These are phyloP conservation scores for Urechis unicinctus DNA, from an alignment of 2,888 invertebrate genomes.

Conservation along the genomic window DNA sequence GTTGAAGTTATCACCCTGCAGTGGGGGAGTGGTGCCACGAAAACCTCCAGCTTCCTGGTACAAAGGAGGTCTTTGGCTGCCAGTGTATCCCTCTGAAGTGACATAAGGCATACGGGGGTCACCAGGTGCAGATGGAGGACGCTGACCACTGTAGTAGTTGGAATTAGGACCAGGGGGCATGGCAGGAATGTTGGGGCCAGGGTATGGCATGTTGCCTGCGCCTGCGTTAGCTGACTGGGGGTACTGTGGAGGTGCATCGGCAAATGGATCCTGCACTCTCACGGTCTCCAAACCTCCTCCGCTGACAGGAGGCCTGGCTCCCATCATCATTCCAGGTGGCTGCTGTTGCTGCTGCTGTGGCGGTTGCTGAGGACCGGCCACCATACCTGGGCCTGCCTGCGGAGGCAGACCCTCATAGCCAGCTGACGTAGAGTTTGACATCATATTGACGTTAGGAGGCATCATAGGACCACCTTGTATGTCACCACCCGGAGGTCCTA, in stretches of 20 bases:
- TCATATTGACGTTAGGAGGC: constrained; percentile 12
- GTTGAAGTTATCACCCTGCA: too few species aligned
- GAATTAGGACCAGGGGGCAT: too few species aligned
- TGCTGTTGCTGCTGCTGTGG: neutral
- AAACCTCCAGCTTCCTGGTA: too few species aligned
- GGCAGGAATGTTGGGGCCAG: too few species aligned
- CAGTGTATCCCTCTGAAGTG: too few species aligned
- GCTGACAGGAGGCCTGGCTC: neutral
- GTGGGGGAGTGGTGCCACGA: too few species aligned
- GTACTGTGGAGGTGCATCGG: neutral
- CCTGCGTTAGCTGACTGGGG: neutral
- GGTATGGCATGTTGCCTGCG: neutral
- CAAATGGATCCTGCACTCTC: neutral
- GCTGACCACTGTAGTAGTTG: too few species aligned
- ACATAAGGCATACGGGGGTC: too few species aligned
- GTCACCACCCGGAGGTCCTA: too few species aligned
- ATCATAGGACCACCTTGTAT: constrained; percentile 11
- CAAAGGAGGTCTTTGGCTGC: too few species aligned
- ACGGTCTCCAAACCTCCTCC: neutral
- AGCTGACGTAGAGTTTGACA: neutral
- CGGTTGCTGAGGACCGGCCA: neutral
- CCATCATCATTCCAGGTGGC: neutral
- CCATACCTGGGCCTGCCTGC: neutral
- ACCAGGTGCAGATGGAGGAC: neutral
- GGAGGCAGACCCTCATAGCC: neutral